Conservation (phyloP, 2,113 vertebrate species). For the Dipodomys stephensi region DNA sequence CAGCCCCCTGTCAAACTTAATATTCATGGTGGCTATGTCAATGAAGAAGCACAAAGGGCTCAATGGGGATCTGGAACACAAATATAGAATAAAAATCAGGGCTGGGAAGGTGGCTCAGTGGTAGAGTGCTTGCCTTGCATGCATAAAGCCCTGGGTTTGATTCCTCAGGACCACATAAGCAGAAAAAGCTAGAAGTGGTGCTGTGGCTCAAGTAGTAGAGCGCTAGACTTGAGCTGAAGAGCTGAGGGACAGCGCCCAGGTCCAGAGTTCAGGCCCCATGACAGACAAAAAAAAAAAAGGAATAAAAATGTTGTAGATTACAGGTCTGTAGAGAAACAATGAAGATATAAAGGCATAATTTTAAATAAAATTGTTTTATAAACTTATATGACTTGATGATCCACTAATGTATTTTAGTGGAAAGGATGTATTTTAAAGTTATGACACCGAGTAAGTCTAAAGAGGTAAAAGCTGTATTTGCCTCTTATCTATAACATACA, state of each 20-base stretch:
- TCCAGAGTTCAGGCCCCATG: no score
- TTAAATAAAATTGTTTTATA: slow-evolving; percentile 42
- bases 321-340: slow-evolving; percentile 26
- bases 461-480: slow-evolving; percentile 40
- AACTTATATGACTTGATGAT: slow-evolving; percentile 20
- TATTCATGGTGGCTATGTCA: background rate
- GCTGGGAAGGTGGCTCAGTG: no score
- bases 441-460: background rate
- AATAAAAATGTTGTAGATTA: slow-evolving; percentile 19
- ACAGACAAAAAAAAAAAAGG: no score
- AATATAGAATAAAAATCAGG: background rate
- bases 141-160: no score
- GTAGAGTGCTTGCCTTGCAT: no score
- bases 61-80: slow-evolving; percentile 31
- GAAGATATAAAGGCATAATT: slow-evolving; percentile 29
- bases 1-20: background rate
- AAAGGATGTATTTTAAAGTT: background rate
- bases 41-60: slow-evolving; percentile 15
- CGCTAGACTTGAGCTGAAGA: no score
- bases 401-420: background rate
- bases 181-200: no score
- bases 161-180: no score
- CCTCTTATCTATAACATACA: slow-evolving; percentile 3
- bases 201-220: no score
- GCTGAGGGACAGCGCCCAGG: no score